Base-by-base conservation (phyloP, 2,113 vertebrate genomes). In the Eublepharis macularius region DNA sequence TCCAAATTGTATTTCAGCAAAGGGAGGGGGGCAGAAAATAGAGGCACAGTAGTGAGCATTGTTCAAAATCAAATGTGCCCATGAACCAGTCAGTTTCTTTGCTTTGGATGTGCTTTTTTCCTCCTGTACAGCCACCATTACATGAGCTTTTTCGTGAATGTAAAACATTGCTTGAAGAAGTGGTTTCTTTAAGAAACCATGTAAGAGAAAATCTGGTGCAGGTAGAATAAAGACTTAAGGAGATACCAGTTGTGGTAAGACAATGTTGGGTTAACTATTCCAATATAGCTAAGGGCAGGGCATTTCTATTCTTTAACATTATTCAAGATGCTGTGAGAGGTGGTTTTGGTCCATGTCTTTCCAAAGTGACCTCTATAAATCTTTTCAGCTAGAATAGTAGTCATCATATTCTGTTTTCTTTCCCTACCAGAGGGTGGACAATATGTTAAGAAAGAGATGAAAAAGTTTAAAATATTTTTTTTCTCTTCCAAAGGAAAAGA, bases 41-140 rank as follows among this genome's bases (percentile, higher is more conserved):
- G 83, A 93, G 89, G 66, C 49, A 92, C 4, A 85, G 81, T 84
- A 93, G 41, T 29, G 54, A 80, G 80, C 80, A 79, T 87, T 86
- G 45, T 76, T 39, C 82, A 78, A 73, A 88, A 88, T 89, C 45
- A 69, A 0, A 0, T 72, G n/a, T 89, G 24, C 60, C 26, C 60
- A 26, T 7, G 24, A 63, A 63, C 60, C 26, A 63, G 60, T 63
- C 60, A 26, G 24, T 63, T 63, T 29, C 60, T 63, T 63, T 63
- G 26, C 24, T 63, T 84, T 1, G 0, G 24, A 83, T 84, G 32
- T 87, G 85, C 32, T 21, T 36, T n/a, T 60, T 74, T 47, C 43
- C 68, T 70, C 45, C 24, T 57, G 68, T 72, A 80, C 49, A 72
- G 54, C 4, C 49, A 65, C 57, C 14, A 10, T 73, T 57, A n/a